A percentile compares a stretch with the other conserved stretches of the same genome.
Evolutionary conservation across 2,113 vertebrate species (phyloP).

Genomic region (Hemichromis elongatus): DNA sequence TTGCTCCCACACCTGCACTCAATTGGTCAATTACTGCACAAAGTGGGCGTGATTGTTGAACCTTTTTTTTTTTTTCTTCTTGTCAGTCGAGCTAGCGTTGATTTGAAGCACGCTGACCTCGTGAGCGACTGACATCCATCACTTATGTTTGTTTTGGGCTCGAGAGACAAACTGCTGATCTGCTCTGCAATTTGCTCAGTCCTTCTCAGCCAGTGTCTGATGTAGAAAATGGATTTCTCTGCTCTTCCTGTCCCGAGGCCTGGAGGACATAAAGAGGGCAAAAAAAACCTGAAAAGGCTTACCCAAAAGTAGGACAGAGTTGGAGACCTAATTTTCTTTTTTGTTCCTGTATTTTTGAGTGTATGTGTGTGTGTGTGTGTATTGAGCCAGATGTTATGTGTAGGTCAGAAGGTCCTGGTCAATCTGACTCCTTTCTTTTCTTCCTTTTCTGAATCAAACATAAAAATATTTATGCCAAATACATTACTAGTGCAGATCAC

Average conservation of each 20-base stretch:
- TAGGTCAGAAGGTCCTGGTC: slow-evolving; percentile 42
- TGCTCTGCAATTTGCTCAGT: neutral
- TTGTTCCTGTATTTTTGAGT: neutral
- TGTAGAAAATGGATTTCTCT: neutral
- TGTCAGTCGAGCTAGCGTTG: neutral
- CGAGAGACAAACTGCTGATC: neutral
- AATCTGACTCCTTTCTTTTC: slow-evolving; percentile 35
- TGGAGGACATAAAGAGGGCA: slow-evolving; percentile 11
- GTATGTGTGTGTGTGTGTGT: neutral
- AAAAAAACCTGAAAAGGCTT: neutral
- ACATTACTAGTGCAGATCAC: neutral
- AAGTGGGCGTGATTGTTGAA: neutral
- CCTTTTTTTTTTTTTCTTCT: neutral
- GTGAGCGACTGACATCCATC: neutral
- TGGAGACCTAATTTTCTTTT: neutral
- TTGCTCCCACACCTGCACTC: neutral
- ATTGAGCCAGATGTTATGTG: slow-evolving; percentile 1
- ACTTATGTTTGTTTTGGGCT: neutral
- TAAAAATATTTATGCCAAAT: neutral
- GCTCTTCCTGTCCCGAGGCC: neutral
- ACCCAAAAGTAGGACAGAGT: slow-evolving; percentile 17
- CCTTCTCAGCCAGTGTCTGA: neutral
- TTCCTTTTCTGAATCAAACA: slow-evolving; percentile 21
- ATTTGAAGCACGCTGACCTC: neutral
- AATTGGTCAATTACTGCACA: neutral